phyloP scores from a whole-genome alignment of 92 coral and sea anemone genomes.

The Desmophyllum pertusum region DNA sequence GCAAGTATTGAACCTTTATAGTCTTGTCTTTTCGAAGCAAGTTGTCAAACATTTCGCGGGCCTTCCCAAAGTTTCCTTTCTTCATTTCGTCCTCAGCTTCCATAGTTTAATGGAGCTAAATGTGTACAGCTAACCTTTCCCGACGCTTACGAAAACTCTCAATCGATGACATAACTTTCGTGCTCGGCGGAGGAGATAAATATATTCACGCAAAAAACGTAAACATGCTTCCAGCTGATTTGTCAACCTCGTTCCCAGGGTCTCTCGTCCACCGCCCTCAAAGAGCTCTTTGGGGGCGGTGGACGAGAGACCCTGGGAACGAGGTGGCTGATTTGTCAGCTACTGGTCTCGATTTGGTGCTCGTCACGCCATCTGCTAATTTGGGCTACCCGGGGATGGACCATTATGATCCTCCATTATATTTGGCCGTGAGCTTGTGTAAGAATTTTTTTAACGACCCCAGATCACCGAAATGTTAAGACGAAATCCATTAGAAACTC shows the following conservation, averaged over 20 bases:
- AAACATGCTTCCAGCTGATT: slow-evolving; percentile 20
- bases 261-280: too few relatives aligned
- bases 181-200: not conserved
- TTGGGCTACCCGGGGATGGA: too few relatives aligned
- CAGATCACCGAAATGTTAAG: too few relatives aligned
- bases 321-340: slow-evolving; percentile 30
- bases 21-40: slow-evolving; percentile 42
- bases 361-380: too few relatives aligned
- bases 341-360: not conserved
- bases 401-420: too few relatives aligned
- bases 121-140: not conserved
- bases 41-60: slow-evolving; percentile 68
- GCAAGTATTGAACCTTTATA: slow-evolving; percentile 16
- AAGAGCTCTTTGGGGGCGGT: too few relatives aligned
- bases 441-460: too few relatives aligned
- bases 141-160: not conserved
- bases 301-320: too few relatives aligned
- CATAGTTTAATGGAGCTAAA: slow-evolving; percentile 28
- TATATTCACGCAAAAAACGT: not conserved
- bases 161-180: slow-evolving; percentile 23
- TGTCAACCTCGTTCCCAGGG: too few relatives aligned
- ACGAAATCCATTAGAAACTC: too few relatives aligned
- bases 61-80: slow-evolving; percentile 65
- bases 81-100: slow-evolving; percentile 63
- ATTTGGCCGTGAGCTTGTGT: too few relatives aligned